Evolutionary conservation across 2,113 vertebrate genomes (phyloP).

Genomic region (Callorhinus ursinus): DNA sequence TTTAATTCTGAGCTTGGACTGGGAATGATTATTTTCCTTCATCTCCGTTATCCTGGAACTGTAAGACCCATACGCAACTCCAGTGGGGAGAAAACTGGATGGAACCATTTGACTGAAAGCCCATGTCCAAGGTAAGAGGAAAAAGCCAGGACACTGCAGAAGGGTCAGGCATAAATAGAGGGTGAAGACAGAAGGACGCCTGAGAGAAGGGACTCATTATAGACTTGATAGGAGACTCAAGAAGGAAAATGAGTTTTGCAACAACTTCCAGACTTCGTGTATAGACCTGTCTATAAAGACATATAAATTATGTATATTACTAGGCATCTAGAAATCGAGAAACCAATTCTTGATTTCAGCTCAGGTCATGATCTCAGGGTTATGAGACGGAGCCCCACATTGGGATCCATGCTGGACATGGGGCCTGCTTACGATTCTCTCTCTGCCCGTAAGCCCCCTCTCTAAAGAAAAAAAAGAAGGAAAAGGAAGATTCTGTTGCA

Average conservation of each 20-base stretch:
- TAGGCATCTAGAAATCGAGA: neutral
- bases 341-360: neutral
- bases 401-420: neutral
- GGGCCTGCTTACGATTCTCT: neutral
- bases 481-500: neutral
- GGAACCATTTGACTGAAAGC: neutral
- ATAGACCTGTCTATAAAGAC: neutral
- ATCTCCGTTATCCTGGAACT: neutral
- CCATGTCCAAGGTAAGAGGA: neutral
- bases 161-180: neutral
- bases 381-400: neutral
- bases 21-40: neutral
- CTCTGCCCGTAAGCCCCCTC: neutral
- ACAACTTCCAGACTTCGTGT: neutral
- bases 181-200: neutral
- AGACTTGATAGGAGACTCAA: neutral
- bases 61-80: neutral
- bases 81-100: neutral
- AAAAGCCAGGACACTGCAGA: neutral
- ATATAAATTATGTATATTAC: neutral
- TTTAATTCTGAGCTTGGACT: constrained; percentile 47
- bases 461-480: neutral
- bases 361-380: neutral
- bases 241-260: neutral
- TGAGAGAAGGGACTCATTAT: neutral